Evolutionary conservation across 2,113 vertebrate genomes (phyloP), one percentile per base, ranked within the genome.

Genomic region (Syrmaticus mikado): DNA sequence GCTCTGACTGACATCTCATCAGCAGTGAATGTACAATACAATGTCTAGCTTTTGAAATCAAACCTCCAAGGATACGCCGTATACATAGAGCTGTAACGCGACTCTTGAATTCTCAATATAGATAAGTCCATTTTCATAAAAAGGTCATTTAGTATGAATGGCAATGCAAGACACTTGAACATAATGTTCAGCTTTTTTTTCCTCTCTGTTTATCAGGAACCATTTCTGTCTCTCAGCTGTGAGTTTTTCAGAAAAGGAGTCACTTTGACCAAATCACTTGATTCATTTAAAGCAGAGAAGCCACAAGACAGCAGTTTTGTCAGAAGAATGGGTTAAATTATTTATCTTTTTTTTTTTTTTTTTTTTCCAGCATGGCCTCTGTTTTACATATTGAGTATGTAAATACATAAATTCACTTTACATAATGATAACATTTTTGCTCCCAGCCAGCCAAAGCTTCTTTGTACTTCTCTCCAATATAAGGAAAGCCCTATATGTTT

Each of bases 41-140:
- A 20, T 77, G 85, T 78, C 92, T 93, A 70, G 70, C 92, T 96
- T 96, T 90, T 96, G 84, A 95, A 96, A 73, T 73, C 57, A 91
- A 93, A 85, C 58, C 84, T 79, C 83, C 65, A 25, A 64, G 82
- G 60, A 40, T 64, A 16, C 0, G 2, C 34, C 87, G 21, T 74
- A 1, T 76, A 50, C 11, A 65, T 55, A 88, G 57, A 45, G 40
- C 78, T 66, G 89, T 88, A 84, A 92, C 20, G 61, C 43, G 41
- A 71, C 20, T 90, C 92, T 80, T 62, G 95, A 91, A 90, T 95
- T 83, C 95, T 93, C 48, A 80, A 16, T 72, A 38, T 43, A 95
- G 65, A 65, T 22, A 87, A 78, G 46, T 72, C 65, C 22, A 40
- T 52, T 92, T 85, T 81, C 36, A 82, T 58, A 82, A 80, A 92